Percentiles rank a stretch among this genome's conserved stretches.
These are phyloP conservation scores for Monopterus albus DNA, from an alignment of 2,113 vertebrate species.

Conservation along the genomic window DNA sequence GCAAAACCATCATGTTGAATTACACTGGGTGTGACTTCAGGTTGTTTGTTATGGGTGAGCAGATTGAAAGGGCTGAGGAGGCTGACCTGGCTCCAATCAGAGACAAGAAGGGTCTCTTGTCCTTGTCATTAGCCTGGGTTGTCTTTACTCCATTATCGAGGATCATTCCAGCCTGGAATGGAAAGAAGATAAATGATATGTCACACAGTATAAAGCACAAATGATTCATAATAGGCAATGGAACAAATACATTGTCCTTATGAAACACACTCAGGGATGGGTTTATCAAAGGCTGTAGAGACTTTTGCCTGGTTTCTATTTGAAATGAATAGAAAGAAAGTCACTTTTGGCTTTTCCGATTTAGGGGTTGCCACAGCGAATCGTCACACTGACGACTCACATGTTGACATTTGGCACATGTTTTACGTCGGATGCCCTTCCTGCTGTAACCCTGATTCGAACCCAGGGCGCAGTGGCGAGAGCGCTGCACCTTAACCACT, in stretches of 20 bases:
- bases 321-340: too few relatives aligned
- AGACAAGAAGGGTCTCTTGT: slow-evolving; percentile 95
- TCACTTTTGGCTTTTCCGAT: too few relatives aligned
- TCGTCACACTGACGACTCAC: too few relatives aligned
- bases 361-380: too few relatives aligned
- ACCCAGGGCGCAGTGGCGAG: too few relatives aligned
- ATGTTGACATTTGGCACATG: too few relatives aligned
- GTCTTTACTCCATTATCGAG: slow-evolving; percentile 98
- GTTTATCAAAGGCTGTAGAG: too few relatives aligned
- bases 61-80: neutral
- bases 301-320: too few relatives aligned
- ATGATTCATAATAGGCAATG: neutral
- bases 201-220: neutral
- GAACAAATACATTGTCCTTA: neutral
- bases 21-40: slow-evolving; percentile 9
- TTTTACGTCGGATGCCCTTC: too few relatives aligned
- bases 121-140: slow-evolving; percentile 90
- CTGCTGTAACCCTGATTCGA: too few relatives aligned
- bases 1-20: neutral
- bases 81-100: slow-evolving; percentile 92
- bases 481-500: too few relatives aligned
- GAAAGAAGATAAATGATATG: neutral
- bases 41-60: neutral
- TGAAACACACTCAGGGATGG: neutral
- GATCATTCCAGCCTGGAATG: slow-evolving; percentile 93